Evolutionary conservation across 2,888 invertebrate species (phyloP), one percentile per base, ranked within the genome.

Genomic region (Merodon equestris): DNA sequence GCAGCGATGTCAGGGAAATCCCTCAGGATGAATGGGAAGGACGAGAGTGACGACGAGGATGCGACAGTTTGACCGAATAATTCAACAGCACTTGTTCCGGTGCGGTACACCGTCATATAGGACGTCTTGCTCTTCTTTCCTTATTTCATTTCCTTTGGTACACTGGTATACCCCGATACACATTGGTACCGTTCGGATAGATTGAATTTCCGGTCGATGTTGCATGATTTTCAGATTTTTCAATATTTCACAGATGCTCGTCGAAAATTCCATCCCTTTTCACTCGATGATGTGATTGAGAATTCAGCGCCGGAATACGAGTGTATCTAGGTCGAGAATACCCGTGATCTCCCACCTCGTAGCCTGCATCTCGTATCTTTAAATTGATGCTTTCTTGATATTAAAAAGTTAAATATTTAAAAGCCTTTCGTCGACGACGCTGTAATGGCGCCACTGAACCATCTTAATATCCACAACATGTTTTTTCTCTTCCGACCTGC

Each of bases 341-440:
- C n/a, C n/a, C n/a, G n/a, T n/a, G n/a, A 4, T 27, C 2, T 27
- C 27, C 27, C 27, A 27, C 3, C 27, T 27, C 7, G 27, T 4
- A 27, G 2, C 27, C 7, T 27, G 27, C 27, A 27, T 27, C 7
- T 27, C 27, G 27, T 27, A 27, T 4, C 27, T 27, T 42, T 12
- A 13, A 13, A 1, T 47, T 15, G 36, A 34, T 58, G 47, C 36
- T 47, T 40, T 53, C 68, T 27, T 63, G 47, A 61, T 66, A 75
- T 75, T 63, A 70, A 75, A 75, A 75, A 63, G 68, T 68, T 75
- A 75, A 75, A 75, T 70, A 75, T 75, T 75, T 63, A 68, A 68
- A 68, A 67, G 63, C n/a, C 18, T 14, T 61, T 70, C 18, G 67
- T 27, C 7, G 7, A 2, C 7, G 2, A 7, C 7, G 7, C 27